Conservation (phyloP, 2,113 vertebrate genomes). For the Microcebus griseorufus region DNA sequence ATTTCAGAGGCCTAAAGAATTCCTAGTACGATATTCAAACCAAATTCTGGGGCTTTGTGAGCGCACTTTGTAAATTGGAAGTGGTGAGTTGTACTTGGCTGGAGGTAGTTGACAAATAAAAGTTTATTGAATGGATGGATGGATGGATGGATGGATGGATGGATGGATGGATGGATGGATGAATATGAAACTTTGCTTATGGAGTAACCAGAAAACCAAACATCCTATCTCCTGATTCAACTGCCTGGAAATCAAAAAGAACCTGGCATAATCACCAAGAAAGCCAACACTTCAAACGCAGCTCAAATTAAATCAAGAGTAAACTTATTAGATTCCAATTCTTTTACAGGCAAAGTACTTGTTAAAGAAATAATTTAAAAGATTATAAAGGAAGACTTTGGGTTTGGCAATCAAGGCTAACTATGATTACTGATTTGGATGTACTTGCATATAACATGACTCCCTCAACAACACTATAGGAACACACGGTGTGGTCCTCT, state of each 20-base stretch:
- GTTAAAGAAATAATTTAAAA: slow-evolving; percentile 27
- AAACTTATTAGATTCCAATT: slow-evolving; percentile 2
- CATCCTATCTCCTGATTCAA: not conserved
- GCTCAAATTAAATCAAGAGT: not conserved
- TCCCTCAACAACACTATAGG: not conserved
- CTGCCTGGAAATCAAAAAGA: slow-evolving; percentile 31
- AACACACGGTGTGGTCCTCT: not conserved
- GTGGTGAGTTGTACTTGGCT: not conserved
- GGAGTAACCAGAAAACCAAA: not conserved
- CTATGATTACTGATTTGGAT: not conserved
- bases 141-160: not conserved
- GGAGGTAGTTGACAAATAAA: not conserved
- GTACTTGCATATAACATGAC: not conserved
- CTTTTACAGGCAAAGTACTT: not conserved
- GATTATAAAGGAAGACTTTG: not conserved
- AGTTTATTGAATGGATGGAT: not conserved
- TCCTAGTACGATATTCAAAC: not conserved
- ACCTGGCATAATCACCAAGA: slow-evolving; percentile 15
- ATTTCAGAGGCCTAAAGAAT: not conserved
- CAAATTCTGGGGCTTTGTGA: not conserved
- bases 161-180: no score
- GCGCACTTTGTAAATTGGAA: not conserved
- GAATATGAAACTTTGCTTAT: not conserved
- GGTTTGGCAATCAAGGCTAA: not conserved
- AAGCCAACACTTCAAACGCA: slow-evolving; percentile 43